Conservation (phyloP, 2,113 vertebrate genomes). For the Sciurus niger region DNA sequence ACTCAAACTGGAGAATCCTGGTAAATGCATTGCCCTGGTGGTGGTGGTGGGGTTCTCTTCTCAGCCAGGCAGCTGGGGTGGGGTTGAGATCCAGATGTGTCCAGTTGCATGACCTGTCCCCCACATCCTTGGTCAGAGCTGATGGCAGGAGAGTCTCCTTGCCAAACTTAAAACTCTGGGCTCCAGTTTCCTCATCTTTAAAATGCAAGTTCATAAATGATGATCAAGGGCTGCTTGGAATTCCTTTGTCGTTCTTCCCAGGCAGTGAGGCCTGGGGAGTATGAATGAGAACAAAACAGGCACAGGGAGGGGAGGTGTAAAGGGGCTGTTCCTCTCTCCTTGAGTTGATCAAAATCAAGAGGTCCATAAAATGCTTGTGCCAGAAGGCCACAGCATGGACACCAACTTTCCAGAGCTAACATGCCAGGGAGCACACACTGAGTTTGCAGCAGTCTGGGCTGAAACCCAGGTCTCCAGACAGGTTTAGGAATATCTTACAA, state of each 20-base stretch:
- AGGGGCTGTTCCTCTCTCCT: background rate
- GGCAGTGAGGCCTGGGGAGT: background rate
- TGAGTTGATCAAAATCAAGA: background rate
- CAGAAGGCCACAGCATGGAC: background rate
- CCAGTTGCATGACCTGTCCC: background rate
- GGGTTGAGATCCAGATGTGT: background rate
- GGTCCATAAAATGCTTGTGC: background rate
- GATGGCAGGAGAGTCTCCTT: background rate
- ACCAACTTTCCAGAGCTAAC: background rate
- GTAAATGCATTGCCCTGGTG: background rate
- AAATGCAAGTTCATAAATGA: background rate
- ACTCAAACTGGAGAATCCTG: background rate
- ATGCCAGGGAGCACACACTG: background rate
- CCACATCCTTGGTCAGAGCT: background rate
- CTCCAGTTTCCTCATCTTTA: constrained; percentile 20
- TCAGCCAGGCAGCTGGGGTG: background rate
- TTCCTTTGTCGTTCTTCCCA: background rate
- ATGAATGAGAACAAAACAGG: background rate
- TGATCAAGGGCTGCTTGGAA: background rate
- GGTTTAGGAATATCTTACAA: background rate
- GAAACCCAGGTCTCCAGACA: background rate
- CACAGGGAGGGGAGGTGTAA: background rate
- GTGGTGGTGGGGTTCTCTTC: too few relatives aligned
- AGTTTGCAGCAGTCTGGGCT: background rate
- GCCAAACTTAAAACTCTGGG: background rate